Percentiles rank a stretch among this genome's conserved stretches.
Conservation (phyloP, 2,797 vertebrate genomes). For the Chrysocyon brachyurus region DNA sequence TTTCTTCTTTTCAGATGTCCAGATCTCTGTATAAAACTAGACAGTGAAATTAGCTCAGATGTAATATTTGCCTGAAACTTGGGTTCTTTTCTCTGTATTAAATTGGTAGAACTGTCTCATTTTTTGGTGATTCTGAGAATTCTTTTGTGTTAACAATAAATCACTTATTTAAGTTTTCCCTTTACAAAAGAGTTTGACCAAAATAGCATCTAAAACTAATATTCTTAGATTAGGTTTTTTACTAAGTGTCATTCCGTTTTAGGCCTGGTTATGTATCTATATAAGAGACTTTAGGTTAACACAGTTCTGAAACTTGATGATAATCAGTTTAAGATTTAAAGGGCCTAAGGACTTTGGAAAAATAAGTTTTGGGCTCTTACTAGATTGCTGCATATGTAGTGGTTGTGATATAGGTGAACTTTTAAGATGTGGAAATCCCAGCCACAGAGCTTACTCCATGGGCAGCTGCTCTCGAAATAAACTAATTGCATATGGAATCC, state of each 20-base stretch:
- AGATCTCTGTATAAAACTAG: not conserved
- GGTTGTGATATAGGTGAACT: not conserved
- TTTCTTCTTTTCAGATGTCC: not conserved
- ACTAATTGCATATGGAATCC: not conserved
- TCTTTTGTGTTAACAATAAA: not conserved
- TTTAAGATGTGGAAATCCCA: not conserved
- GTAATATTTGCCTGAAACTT: not conserved
- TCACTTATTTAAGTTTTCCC: not conserved
- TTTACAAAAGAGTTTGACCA: not conserved
- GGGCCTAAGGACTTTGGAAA: not conserved
- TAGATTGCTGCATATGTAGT: not conserved
- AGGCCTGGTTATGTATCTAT: not conserved
- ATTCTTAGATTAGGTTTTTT: not conserved
- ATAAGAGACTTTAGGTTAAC: not conserved
- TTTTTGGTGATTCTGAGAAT: not conserved
- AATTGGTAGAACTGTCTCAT: not conserved
- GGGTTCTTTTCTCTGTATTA: not conserved
- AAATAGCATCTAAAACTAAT: not conserved
- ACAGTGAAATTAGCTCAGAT: not conserved
- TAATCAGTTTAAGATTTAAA: constrained; percentile 57
- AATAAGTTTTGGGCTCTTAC: constrained; percentile 4
- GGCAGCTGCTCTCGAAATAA: not conserved
- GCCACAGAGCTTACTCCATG: not conserved
- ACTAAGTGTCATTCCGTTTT: not conserved
- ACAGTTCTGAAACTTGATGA: constrained; percentile 7